Evolutionary conservation across 2,797 vertebrate genomes (phyloP).

Genomic region (Rhyacichthys aspro): DNA sequence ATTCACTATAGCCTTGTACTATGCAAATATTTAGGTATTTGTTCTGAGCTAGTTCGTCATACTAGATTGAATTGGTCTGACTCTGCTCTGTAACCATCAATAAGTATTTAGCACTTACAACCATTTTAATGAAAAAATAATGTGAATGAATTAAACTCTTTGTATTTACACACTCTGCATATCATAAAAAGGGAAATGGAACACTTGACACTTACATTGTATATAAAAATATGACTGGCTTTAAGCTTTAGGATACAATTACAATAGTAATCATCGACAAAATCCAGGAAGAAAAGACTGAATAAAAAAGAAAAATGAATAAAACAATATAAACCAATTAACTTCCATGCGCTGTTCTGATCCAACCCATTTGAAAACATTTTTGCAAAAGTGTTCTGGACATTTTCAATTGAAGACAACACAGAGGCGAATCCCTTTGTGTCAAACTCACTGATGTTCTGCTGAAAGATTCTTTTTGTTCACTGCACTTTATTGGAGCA

Average conservation of each 20-base stretch:
- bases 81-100: no score
- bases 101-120: no score
- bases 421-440: conserved; percentile 36
- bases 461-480: conserved; percentile 59
- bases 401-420: conserved; percentile 52
- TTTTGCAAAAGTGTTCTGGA: conserved; percentile 47
- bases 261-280: conserved; percentile 24
- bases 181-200: no score
- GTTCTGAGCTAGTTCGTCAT: no score
- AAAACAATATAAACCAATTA: conserved; percentile 54
- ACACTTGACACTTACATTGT: no score
- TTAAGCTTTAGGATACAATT: conserved; percentile 2
- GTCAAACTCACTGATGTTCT: conserved; percentile 50
- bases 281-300: conserved; percentile 20
- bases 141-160: no score
- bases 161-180: no score
- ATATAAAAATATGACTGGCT: no score
- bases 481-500: conserved; percentile 71
- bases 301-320: conserved; percentile 31
- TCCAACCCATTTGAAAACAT: conserved; percentile 64
- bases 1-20: no score
- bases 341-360: conserved; percentile 43
- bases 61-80: no score
- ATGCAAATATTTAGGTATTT: no score
- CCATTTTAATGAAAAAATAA: no score